phyloP scores from a whole-genome alignment of 2,797 vertebrate genomes.

The Crocidura indochinensis region DNA sequence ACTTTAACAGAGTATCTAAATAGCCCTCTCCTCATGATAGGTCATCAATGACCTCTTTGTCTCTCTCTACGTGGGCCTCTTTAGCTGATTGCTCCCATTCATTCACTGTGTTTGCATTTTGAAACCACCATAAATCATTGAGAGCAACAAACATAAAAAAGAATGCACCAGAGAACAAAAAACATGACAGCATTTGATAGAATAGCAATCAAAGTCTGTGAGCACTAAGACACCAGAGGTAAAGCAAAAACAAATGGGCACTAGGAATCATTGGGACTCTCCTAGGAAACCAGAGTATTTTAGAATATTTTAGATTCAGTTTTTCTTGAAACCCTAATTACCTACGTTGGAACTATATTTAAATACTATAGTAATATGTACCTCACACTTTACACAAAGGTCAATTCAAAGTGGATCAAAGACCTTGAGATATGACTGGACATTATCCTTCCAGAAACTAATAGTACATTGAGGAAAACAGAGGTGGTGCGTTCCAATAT shows the following conservation, averaged over 20 bases:
- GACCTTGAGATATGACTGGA: too few species aligned
- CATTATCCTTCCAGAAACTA: too few species aligned
- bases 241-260: background rate
- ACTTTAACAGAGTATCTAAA: background rate
- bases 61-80: background rate
- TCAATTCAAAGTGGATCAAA: too few species aligned
- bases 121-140: background rate
- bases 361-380: too few species aligned
- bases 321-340: constrained; percentile 50
- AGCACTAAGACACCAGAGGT: background rate
- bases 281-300: background rate
- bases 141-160: too few species aligned
- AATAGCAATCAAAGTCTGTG: background rate
- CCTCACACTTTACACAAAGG: too few species aligned
- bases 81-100: background rate
- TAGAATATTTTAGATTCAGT: constrained; percentile 19
- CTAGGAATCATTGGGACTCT: background rate
- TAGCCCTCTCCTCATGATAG: background rate
- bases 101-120: background rate
- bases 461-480: too few species aligned
- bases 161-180: too few species aligned
- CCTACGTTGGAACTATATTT: background rate
- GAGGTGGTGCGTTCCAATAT: too few species aligned
- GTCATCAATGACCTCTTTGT: background rate
- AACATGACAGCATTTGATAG: too few species aligned